phyloP scores from a whole-genome alignment of 2,888 invertebrate species.

The Teleiodes luculella region DNA sequence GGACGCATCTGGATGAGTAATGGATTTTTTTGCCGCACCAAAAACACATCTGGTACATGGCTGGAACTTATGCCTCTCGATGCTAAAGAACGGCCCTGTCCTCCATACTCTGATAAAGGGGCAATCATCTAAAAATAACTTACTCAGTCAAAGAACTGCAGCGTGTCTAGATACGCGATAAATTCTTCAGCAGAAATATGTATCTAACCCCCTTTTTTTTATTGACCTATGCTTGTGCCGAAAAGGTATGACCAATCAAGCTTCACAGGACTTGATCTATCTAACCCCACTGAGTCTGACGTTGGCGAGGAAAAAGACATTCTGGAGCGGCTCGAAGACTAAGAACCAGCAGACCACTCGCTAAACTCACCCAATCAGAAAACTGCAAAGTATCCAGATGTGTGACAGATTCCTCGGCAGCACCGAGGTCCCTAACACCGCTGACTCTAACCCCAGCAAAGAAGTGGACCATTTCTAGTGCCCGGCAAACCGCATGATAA shows the following conservation, averaged over 20 bases:
- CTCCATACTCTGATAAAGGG: no score
- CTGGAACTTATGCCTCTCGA: no score
- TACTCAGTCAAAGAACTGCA: constrained; percentile 95
- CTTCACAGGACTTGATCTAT: no score
- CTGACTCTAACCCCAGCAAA: constrained; percentile 87
- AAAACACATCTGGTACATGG: no score
- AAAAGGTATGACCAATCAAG: no score
- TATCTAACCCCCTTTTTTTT: constrained; percentile 85
- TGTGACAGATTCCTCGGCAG: constrained; percentile 81
- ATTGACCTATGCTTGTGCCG: no score
- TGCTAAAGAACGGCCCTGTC: no score
- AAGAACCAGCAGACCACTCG: constrained; percentile 74
- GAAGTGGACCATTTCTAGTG: constrained; percentile 93
- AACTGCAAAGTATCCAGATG: constrained; percentile 91
- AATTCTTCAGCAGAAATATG: constrained; percentile 82
- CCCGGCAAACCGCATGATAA: constrained; percentile 95
- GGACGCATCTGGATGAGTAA: no score
- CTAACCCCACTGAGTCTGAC: constrained; percentile 84
- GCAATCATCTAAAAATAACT: constrained; percentile 42
- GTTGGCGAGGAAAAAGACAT: constrained; percentile 92
- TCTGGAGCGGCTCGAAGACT: constrained; percentile 93
- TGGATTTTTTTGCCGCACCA: no score
- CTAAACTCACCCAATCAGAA: constrained; percentile 89
- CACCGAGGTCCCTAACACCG: constrained; percentile 82
- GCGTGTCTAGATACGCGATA: constrained; percentile 85